Conservation (phyloP, 53 echinoderm and acorn worm genomes). For the Temnopleurus reevesii region DNA sequence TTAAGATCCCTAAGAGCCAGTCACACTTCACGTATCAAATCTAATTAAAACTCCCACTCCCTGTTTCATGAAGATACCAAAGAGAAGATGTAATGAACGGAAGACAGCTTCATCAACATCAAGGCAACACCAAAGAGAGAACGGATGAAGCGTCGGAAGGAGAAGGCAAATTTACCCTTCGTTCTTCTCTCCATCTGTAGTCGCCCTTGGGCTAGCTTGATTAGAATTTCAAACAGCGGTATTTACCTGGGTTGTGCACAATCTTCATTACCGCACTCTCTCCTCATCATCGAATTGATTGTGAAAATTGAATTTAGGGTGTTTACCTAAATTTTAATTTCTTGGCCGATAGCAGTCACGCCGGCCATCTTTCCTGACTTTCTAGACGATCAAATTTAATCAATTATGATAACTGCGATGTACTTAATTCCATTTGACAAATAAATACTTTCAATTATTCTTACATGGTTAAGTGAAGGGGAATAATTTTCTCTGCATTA, state of each 20-base stretch:
- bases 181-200: background rate
- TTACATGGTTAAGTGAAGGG: background rate
- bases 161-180: constrained; percentile 21
- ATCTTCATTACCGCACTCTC: constrained; percentile 2
- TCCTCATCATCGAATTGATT: constrained; percentile 29
- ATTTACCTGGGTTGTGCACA: background rate
- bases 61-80: background rate
- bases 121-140: background rate
- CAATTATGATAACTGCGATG: constrained; percentile 38
- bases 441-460: constrained; percentile 10
- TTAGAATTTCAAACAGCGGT: constrained; percentile 26
- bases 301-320: constrained; percentile 46
- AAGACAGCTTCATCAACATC: background rate
- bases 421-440: background rate
- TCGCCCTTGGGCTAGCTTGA: constrained; percentile 14
- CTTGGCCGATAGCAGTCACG: constrained; percentile 1
- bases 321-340: constrained; percentile 49
- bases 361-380: constrained; percentile 26
- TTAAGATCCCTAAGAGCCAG: background rate
- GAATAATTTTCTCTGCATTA: background rate
- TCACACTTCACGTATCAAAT: constrained; percentile 51
- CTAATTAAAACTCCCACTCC: constrained; percentile 40
- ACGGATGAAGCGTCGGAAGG: background rate
- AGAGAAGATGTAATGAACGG: background rate
- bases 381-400: constrained; percentile 24